phyloP scores from a whole-genome alignment of 2,113 vertebrate genomes.

The Dipodomys stephensi region DNA sequence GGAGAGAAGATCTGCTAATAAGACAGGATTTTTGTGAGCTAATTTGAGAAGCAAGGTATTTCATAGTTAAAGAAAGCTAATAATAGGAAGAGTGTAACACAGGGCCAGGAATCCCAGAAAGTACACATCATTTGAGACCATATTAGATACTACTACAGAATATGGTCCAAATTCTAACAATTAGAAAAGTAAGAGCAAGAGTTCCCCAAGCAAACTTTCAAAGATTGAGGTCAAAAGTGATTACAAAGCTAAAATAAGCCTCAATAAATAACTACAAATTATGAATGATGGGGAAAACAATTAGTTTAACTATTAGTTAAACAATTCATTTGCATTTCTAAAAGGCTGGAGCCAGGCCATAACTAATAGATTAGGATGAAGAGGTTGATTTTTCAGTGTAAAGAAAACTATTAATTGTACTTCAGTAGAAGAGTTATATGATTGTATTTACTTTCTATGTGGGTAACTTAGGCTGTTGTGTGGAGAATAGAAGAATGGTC shows the following conservation, averaged over 20 bases:
- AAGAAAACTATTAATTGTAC: background rate
- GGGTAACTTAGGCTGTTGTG: background rate
- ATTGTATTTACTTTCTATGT: background rate
- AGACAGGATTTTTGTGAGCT: background rate
- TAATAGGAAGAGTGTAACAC: background rate
- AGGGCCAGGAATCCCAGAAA: background rate
- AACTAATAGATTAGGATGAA: background rate
- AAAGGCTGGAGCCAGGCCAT: background rate
- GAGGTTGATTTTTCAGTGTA: background rate
- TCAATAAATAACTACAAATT: background rate
- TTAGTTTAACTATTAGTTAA: conserved; percentile 7
- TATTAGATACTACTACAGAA: background rate
- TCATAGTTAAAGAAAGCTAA: background rate
- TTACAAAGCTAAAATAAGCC: background rate
- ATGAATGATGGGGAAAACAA: background rate
- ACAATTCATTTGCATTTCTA: background rate
- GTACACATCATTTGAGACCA: background rate
- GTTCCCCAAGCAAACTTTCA: background rate
- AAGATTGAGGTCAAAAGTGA: too few species aligned
- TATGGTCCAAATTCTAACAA: background rate
- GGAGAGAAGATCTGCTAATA: background rate
- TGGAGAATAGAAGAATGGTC: background rate
- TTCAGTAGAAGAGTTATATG: background rate
- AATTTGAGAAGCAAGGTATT: background rate
- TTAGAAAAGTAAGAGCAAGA: background rate